Percentiles rank a stretch among this genome's conserved stretches.
phyloP scores from a whole-genome alignment of 2,888 invertebrate genomes.

The Epinotia demarniana region DNA sequence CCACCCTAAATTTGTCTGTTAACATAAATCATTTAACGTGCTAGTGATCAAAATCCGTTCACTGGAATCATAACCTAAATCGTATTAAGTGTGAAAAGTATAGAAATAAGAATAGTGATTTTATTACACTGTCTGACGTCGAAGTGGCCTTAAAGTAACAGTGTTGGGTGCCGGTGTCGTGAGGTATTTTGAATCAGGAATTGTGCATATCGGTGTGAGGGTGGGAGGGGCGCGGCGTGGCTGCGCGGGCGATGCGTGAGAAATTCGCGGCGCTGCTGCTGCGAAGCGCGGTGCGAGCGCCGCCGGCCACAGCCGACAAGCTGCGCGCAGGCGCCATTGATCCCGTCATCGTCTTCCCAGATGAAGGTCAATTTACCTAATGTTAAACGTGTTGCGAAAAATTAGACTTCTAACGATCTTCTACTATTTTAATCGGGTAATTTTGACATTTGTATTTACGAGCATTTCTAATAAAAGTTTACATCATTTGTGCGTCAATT shows the following conservation, averaged over 20 bases:
- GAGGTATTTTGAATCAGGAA: conserved; percentile 55
- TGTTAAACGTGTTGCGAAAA: not conserved
- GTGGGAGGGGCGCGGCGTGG: conserved; percentile 47
- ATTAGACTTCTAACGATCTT: not conserved
- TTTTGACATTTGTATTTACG: not conserved
- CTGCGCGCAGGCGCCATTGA: conserved; percentile 69
- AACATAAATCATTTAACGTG: not conserved
- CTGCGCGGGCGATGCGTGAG: conserved; percentile 77
- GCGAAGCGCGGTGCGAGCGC: conserved; percentile 69
- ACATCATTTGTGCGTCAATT: too few relatives aligned
- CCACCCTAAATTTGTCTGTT: not conserved
- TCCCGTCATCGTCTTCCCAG: conserved; percentile 71
- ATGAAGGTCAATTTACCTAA: conserved; percentile 64
- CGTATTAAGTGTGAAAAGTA: not conserved
- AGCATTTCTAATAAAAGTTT: too few relatives aligned
- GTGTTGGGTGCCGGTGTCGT: conserved; percentile 18
- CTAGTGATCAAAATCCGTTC: conserved; percentile 8
- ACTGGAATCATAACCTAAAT: not conserved
- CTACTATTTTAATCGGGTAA: not conserved
- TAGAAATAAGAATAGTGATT: conserved; percentile 8
- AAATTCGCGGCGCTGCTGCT: conserved; percentile 74
- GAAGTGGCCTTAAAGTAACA: not conserved
- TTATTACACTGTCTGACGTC: conserved; percentile 6
- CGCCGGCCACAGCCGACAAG: conserved; percentile 67
- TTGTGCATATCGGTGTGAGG: conserved; percentile 50